phyloP scores from a whole-genome alignment of 1,140 invertebrate genomes.

The Cardiocondyla obscurior region DNA sequence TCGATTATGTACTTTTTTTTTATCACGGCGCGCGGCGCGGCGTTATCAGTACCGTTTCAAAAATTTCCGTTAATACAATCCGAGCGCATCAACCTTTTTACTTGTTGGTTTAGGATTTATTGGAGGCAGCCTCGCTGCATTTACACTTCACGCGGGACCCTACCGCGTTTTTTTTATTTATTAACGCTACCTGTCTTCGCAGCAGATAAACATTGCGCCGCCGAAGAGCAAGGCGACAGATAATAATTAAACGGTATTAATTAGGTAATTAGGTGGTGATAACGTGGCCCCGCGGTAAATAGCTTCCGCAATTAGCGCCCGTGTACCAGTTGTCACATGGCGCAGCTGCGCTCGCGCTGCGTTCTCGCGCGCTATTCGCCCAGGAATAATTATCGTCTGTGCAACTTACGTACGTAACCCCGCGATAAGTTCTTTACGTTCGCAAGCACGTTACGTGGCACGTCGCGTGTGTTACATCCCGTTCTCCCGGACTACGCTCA shows the following conservation, averaged over 20 bases:
- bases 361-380: background rate
- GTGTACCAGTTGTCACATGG: background rate
- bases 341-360: background rate
- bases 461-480: background rate
- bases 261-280: conserved; percentile 57
- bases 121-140: too few species aligned
- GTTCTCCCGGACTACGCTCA: background rate
- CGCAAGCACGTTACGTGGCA: background rate
- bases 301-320: conserved; percentile 52
- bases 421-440: background rate
- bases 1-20: too few species aligned
- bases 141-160: too few species aligned
- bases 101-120: too few species aligned
- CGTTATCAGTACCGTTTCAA: too few species aligned
- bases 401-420: conserved; percentile 22
- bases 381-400: conserved; percentile 32
- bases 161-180: conserved; percentile 12
- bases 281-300: conserved; percentile 50
- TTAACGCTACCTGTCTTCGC: conserved; percentile 3
- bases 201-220: background rate
- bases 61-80: too few species aligned
- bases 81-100: too few species aligned
- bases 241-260: conserved; percentile 73
- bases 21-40: too few species aligned
- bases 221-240: background rate